Evolutionary conservation across 2,113 vertebrate genomes (phyloP).

Genomic region (Sterrhoptilus dennistouni): DNA sequence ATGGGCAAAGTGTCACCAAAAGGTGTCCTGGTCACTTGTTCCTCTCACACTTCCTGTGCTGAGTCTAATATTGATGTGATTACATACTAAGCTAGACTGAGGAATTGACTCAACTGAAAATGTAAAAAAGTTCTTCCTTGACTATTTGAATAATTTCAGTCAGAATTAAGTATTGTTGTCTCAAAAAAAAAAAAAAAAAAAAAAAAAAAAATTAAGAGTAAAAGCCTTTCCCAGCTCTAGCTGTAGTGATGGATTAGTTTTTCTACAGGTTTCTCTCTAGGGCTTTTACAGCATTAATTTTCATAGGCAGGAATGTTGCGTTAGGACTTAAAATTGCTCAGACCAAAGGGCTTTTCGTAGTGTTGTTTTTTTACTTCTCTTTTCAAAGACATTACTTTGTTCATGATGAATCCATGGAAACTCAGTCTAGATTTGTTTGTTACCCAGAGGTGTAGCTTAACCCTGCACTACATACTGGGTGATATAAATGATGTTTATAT

Average conservation of each 20-base stretch:
- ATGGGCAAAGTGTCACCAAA: not conserved
- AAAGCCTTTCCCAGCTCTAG: not conserved
- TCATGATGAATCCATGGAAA: constrained; percentile 20
- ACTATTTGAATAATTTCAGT: not conserved
- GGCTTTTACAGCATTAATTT: not conserved
- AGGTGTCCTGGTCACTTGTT: not conserved
- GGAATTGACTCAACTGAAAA: not conserved
- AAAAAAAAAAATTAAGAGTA: not conserved
- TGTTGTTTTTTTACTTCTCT: not conserved
- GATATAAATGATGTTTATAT: not conserved
- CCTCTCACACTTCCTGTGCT: not conserved
- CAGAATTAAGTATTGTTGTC: not conserved
- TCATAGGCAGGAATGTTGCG: not conserved
- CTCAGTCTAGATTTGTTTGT: not conserved
- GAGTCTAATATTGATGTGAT: not conserved
- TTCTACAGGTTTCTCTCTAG: not conserved
- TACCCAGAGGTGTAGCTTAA: not conserved
- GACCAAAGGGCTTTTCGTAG: not conserved
- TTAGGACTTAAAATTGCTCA: not conserved
- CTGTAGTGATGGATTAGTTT: constrained; percentile 4
- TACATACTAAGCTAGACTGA: not conserved
- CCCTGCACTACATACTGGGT: not conserved
- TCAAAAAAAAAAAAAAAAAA: not conserved
- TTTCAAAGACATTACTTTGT: not conserved
- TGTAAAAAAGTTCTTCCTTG: not conserved